These are phyloP conservation scores for Hemiscyllium ocellatum DNA, from an alignment of 2,113 vertebrate species.

Conservation along the genomic window DNA sequence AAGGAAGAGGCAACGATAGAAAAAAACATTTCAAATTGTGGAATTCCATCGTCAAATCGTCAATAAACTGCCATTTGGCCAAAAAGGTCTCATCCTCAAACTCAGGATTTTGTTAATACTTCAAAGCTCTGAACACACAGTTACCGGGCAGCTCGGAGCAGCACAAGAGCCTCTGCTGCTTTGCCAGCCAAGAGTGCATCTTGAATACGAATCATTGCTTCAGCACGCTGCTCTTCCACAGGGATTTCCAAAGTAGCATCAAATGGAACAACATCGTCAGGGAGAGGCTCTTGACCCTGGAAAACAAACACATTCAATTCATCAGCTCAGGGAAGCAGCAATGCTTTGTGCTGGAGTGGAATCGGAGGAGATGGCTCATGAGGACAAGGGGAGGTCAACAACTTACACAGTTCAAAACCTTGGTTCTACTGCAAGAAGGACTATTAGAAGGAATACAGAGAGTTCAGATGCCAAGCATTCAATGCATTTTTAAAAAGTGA, in stretches of 20 bases:
- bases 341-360: neutral
- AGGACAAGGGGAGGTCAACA: neutral
- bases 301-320: neutral
- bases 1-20: too few species aligned
- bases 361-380: neutral
- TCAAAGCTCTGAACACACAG: neutral
- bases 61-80: too few species aligned
- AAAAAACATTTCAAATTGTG: too few species aligned
- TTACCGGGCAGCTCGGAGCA: conserved; percentile 82
- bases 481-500: neutral
- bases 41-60: too few species aligned
- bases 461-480: neutral
- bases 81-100: too few species aligned
- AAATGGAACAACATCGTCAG: conserved; percentile 70
- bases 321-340: neutral
- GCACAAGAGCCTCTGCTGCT: conserved; percentile 64
- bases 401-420: neutral
- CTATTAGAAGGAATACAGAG: neutral
- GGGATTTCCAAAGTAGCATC: conserved; percentile 80
- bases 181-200: conserved; percentile 57
- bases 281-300: conserved; percentile 45
- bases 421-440: neutral
- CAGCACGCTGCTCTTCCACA: conserved; percentile 73
- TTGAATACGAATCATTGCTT: conserved; percentile 78
- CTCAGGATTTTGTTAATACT: neutral